These are phyloP conservation scores for Myopa tessellatipennis DNA, from an alignment of 2,888 invertebrate genomes.

Conservation along the genomic window DNA sequence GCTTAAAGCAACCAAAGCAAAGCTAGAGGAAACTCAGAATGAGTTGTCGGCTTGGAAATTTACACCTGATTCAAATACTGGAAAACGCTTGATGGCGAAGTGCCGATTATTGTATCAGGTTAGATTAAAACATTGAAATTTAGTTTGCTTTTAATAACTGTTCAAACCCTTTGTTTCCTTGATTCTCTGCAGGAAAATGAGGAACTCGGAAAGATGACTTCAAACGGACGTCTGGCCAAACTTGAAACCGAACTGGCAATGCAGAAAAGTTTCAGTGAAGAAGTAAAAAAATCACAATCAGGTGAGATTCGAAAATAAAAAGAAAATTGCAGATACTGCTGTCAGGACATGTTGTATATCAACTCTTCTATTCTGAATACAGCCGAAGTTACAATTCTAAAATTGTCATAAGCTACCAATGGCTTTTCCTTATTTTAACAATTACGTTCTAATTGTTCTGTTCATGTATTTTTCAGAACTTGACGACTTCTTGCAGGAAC, in stretches of 20 bases:
- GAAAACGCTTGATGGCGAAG: constrained; percentile 97
- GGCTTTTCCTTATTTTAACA: neutral
- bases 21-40: constrained; percentile 96
- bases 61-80: constrained; percentile 98
- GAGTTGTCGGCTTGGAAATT: constrained; percentile 99
- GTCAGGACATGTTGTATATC: no score
- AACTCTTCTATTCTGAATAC: no score
- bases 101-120: constrained; percentile 89
- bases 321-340: neutral
- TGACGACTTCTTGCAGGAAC: constrained; percentile 93
- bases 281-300: constrained; percentile 95
- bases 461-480: constrained; percentile 73
- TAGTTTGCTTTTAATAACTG: neutral
- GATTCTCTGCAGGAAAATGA: constrained; percentile 81
- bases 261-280: constrained; percentile 94
- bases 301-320: constrained; percentile 70
- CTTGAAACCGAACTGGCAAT: constrained; percentile 94
- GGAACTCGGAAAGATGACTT: constrained; percentile 94
- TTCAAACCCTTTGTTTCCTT: neutral
- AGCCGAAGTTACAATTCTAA: no score
- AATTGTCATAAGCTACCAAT: neutral
- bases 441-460: neutral
- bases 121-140: neutral
- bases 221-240: constrained; percentile 93
- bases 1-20: constrained; percentile 86